Base-by-base conservation (phyloP, 2,888 invertebrate species). In the Cecidostiba fungosa region DNA sequence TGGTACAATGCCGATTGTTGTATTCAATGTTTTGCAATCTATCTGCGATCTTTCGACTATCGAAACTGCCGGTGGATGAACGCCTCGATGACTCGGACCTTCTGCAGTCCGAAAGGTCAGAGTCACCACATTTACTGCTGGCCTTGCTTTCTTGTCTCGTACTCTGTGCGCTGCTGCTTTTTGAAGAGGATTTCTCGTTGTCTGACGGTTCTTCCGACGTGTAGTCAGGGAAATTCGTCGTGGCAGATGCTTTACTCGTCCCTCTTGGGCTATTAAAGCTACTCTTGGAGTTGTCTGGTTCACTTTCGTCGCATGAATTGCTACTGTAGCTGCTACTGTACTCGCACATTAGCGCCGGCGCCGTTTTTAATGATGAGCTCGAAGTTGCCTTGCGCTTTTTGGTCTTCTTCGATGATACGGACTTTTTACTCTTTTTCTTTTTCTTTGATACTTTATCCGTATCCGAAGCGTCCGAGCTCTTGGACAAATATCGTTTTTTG, bases 381-480 rank as follows among this genome's bases (percentile, higher is more conserved):
- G 66, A 36, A 19, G 32, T 39, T 5, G 29, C 32, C 0, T 19
- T 26, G 8, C 70, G 72, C 32, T 79, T 86, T 29, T 80, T 84
- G 2, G 19, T 8, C 23, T 77, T 80, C 16, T 77, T 86, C 3
- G 84, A 83, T 1, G 54, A 80, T 74, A 39, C 77, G 10, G 62
- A 6, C 23, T 86, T 84, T 23, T 86, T 86, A 26, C 81, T 74
- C 39, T 54, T 84, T 29, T 86, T 84, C 8, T 32, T 81, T 16
- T 82, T 84, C 12, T 76, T 86, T 4, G 43, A 59, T 14, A 47
- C 12, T 23, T 66, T 78, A n/a, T 78, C 82, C 14, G 5, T 26
- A 0, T 76, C 79, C 23, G 89, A 88, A 19, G 88, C 89, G 23
- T 88, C 89, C 4, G 87, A 88, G 72, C 86, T 89, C 29, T 84